Evolutionary conservation across 2,888 invertebrate species (phyloP).

Genomic region (Thumatha senex): DNA sequence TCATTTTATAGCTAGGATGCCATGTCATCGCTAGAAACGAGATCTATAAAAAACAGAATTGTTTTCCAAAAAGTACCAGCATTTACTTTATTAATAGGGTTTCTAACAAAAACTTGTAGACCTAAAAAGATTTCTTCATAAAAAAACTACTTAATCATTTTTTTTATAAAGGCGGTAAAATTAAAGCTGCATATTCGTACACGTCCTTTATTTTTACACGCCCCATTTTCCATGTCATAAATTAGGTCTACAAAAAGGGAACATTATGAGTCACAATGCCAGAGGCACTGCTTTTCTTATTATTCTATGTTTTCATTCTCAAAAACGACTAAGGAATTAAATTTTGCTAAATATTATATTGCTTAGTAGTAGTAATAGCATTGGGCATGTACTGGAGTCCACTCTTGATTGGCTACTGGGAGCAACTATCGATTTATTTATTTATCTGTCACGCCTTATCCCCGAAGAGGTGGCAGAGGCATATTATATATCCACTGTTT

Average conservation of each 20-base stretch:
- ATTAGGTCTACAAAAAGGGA: constrained; percentile 72
- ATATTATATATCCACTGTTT: too few relatives aligned
- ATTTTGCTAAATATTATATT: constrained; percentile 44
- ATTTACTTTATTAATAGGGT: too few relatives aligned
- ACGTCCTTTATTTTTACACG: constrained; percentile 63
- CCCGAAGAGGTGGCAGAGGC: too few relatives aligned
- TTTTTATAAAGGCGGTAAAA: constrained; percentile 67
- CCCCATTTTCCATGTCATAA: constrained; percentile 68
- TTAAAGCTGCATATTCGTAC: constrained; percentile 73
- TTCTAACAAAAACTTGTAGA: constrained; percentile 15
- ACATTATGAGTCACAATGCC: constrained; percentile 62
- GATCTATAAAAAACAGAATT: too few relatives aligned
- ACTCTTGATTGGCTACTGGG: too few relatives aligned
- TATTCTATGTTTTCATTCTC: constrained; percentile 55
- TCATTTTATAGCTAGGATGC: too few relatives aligned
- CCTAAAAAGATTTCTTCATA: constrained; percentile 58
- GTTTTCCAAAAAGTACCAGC: too few relatives aligned
- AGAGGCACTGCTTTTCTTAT: constrained; percentile 63
- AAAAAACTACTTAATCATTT: constrained; percentile 72
- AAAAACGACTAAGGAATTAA: constrained; percentile 50
- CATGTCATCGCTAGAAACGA: too few relatives aligned
- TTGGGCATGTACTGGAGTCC: too few relatives aligned
- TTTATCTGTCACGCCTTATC: too few relatives aligned
- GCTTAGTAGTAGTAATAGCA: too few relatives aligned
- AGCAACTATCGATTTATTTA: too few relatives aligned